Conservation (phyloP, 2,797 vertebrate genomes). For the Onychomys torridus region DNA sequence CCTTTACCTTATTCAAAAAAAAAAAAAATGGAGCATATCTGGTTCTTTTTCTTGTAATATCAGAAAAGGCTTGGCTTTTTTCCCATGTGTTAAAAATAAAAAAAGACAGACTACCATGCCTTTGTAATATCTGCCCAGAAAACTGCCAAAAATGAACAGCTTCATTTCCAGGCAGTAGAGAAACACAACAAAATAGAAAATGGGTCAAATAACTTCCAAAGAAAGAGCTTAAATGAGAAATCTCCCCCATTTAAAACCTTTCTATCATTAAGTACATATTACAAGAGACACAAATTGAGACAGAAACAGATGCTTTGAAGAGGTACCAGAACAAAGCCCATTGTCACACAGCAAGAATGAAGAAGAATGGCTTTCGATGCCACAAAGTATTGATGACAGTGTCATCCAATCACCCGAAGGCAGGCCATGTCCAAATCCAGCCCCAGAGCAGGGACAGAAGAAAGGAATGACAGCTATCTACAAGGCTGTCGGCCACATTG, state of each 20-base stretch:
- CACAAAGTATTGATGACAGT: background rate
- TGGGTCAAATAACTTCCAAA: slow-evolving; percentile 68
- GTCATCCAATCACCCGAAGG: background rate
- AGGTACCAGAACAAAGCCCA: background rate
- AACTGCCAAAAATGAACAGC: slow-evolving; percentile 54
- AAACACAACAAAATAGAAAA: slow-evolving; percentile 60
- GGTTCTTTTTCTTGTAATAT: slow-evolving; percentile 46
- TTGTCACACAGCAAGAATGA: background rate
- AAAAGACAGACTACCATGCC: background rate
- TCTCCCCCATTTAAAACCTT: slow-evolving; percentile 53
- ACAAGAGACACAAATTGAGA: slow-evolving; percentile 61
- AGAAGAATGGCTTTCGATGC: background rate
- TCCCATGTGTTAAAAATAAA: slow-evolving; percentile 28
- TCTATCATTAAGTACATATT: slow-evolving; percentile 63
- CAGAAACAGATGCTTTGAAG: slow-evolving; percentile 27
- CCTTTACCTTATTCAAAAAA: background rate
- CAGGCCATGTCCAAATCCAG: background rate
- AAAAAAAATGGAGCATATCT: background rate
- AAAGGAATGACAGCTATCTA: background rate
- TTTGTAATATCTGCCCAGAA: slow-evolving; percentile 45
- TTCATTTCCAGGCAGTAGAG: slow-evolving; percentile 41
- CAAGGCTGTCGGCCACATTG: background rate
- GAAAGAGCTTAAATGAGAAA: slow-evolving; percentile 44
- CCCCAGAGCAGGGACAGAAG: background rate
- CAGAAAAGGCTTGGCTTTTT: slow-evolving; percentile 57